A percentile compares a stretch with the other conserved stretches of the same genome.
These are phyloP conservation scores for Crocodylus rhombifer DNA, from an alignment of 2,797 vertebrate genomes.

Conservation along the genomic window DNA sequence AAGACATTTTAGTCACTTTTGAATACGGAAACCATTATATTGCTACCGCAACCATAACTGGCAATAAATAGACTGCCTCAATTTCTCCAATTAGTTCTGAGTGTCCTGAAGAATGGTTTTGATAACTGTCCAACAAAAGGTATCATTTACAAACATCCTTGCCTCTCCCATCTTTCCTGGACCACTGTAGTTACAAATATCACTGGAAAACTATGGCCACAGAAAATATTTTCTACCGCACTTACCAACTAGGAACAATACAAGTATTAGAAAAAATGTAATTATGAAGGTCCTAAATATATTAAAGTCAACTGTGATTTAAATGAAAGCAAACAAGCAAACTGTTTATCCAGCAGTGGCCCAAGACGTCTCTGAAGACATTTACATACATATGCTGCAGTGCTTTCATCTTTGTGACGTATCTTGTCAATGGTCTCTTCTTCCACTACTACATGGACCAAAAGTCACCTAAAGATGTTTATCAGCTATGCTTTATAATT, in stretches of 20 bases:
- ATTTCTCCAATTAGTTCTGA: background rate
- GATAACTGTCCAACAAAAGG: background rate
- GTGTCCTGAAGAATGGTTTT: background rate
- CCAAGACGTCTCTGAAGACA: background rate
- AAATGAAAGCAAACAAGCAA: background rate
- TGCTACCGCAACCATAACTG: constrained; percentile 17
- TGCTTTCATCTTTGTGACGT: constrained; percentile 51
- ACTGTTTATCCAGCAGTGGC: constrained; percentile 11
- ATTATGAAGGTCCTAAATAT: background rate
- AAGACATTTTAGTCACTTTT: constrained; percentile 27
- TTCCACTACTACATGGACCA: constrained; percentile 29
- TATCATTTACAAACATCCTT: too few species aligned
- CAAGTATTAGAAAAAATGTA: background rate
- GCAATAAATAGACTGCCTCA: background rate
- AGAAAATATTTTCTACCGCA: background rate
- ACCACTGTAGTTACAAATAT: too few species aligned
- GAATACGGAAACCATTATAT: constrained; percentile 44
- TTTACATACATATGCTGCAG: constrained; percentile 38
- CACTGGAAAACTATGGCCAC: background rate
- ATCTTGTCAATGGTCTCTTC: constrained; percentile 40
- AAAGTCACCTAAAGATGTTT: constrained; percentile 35
- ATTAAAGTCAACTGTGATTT: background rate
- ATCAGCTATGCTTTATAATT: constrained; percentile 41
- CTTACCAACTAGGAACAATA: background rate
- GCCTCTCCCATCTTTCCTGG: too few species aligned